These are phyloP conservation scores for Fragum whitleyi DNA, from an alignment of 2,888 invertebrate genomes.

Conservation along the genomic window DNA sequence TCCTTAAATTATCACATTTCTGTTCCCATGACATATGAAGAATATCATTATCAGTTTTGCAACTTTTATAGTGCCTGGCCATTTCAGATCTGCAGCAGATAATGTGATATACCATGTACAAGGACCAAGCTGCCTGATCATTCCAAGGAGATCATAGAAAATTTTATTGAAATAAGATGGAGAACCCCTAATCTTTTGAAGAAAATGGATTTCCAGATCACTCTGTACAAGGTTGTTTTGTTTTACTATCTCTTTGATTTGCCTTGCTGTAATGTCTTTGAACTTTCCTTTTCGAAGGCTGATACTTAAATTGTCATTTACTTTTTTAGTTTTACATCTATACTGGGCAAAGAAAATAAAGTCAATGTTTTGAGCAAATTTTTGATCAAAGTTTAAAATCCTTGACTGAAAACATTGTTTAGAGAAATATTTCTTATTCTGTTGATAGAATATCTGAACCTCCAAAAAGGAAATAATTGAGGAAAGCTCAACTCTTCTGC, in stretches of 20 bases:
- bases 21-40: conserved; percentile 53
- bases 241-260: conserved; percentile 33
- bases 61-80: conserved; percentile 66
- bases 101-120: conserved; percentile 71
- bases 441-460: conserved; percentile 35
- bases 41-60: conserved; percentile 43
- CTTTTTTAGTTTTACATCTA: conserved; percentile 53
- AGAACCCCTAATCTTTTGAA: conserved; percentile 60
- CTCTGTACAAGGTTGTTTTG: conserved; percentile 35
- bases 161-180: conserved; percentile 67
- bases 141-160: conserved; percentile 66
- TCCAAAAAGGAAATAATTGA: conserved; percentile 46
- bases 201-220: conserved; percentile 58
- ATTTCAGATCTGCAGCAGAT: conserved; percentile 70
- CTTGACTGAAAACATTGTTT: conserved; percentile 48
- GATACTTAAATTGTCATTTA: conserved; percentile 32
- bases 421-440: conserved; percentile 28
- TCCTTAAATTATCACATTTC: conserved; percentile 48
- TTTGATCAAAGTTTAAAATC: conserved; percentile 44
- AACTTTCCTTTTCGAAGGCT: conserved; percentile 43
- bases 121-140: conserved; percentile 72
- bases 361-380: conserved; percentile 58
- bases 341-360: conserved; percentile 65
- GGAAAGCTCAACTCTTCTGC: conserved; percentile 50
- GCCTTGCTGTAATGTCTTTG: conserved; percentile 45